Base-by-base conservation (phyloP, 2,888 invertebrate species). In the Drosophila eohydei region DNA sequence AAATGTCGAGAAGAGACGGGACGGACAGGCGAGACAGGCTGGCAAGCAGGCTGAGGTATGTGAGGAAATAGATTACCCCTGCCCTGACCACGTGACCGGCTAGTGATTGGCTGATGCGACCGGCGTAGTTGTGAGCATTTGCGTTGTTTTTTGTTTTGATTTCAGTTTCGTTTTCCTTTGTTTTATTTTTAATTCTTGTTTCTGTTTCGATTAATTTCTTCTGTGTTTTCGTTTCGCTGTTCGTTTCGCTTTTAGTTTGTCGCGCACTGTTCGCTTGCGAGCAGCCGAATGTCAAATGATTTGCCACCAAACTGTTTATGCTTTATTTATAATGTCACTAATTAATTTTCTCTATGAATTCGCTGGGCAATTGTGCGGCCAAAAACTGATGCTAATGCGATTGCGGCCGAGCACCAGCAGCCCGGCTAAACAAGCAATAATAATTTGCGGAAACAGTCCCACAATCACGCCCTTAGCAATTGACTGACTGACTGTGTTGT, bases 381-480 rank as follows among this genome's bases (percentile, higher is more conserved):
- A 59, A 79, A 73, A 88, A 78, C 70, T 77, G 81, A 81, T 80
- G 76, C 65, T 81, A 82, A 74, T 85, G 74, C 83, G 88, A 88
- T 88, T 78, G 63, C 36, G 80, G 71, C 65, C 60, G 41, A 9
- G 3, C 30, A 6, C n/a, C n/a, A 21, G 21, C 66, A 3, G 41
- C 11, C 55, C 43, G 59, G 51, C 69, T 59, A 67, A 71, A 75
- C 55, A 71, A 80, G 65, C 74, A 63, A 78, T 74, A 71, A 76
- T 86, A 83, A 84, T 84, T 84, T 84, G 89, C 89, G 84, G 89
- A 84, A 84, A 83, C 69, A 78, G 80, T 74, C 57, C 71, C 86
- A 82, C 72, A 85, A 78, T 73, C 71, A 74, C 68, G 82, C 72
- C 66, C 76, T 70, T 81, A 77, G 72, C 69, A 83, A 85, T 82